A percentile compares a stretch with the other conserved stretches of the same genome.
Conservation (phyloP, 2,113 vertebrate species). For the Archilochus colubris region DNA sequence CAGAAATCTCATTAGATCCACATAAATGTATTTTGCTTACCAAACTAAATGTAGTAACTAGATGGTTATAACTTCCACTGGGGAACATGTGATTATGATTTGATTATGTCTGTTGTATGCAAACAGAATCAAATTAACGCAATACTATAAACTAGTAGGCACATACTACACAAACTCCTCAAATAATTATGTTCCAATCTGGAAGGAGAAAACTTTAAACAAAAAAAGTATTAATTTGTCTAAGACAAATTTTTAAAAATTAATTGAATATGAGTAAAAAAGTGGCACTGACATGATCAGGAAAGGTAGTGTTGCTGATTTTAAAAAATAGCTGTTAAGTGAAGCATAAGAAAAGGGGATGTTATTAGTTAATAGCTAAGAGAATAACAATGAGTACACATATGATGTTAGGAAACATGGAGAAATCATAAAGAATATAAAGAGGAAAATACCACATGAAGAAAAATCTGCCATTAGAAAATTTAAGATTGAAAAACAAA, state of each 20-base stretch:
- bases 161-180: accelerated
- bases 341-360: neutral
- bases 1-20: neutral
- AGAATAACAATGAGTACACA: neutral
- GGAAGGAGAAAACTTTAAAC: neutral
- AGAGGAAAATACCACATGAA: neutral
- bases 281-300: neutral
- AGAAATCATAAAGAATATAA: neutral
- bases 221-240: neutral
- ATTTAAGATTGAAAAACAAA: neutral
- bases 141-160: neutral
- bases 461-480: neutral
- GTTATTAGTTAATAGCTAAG: neutral
- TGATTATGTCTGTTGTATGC: neutral
- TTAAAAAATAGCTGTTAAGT: neutral
- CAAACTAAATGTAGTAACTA: neutral
- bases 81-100: neutral
- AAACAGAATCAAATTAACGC: neutral
- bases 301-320: neutral
- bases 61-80: neutral
- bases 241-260: neutral
- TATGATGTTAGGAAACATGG: neutral
- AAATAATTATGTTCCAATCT: neutral
- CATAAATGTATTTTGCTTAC: neutral
- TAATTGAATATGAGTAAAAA: neutral